Evolutionary conservation across 1,140 invertebrate genomes (phyloP).

Genomic region (Drosophila oshimai): DNA sequence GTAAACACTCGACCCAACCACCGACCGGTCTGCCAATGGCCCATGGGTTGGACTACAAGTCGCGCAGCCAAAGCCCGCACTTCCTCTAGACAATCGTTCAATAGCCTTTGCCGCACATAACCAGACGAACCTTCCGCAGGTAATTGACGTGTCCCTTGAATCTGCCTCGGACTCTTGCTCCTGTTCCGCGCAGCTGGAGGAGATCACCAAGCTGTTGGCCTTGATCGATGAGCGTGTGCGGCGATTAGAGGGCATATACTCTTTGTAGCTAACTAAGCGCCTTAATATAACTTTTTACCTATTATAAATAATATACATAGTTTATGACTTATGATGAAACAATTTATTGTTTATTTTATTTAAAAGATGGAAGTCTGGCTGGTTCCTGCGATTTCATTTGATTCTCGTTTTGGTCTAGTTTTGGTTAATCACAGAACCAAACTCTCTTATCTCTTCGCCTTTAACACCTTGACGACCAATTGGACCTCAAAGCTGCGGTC

Average conservation of each 20-base stretch:
- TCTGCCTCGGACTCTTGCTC: slow-evolving; percentile 47
- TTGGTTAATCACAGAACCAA: too few species aligned
- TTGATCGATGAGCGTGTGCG: slow-evolving; percentile 49
- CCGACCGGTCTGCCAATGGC: not conserved
- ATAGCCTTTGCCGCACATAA: slow-evolving; percentile 21
- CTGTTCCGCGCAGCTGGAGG: slow-evolving; percentile 49
- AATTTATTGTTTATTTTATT: too few species aligned
- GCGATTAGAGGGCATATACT: slow-evolving; percentile 49
- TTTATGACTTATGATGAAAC: not conserved
- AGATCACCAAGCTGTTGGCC: slow-evolving; percentile 27
- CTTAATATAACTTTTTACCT: not conserved
- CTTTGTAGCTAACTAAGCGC: slow-evolving; percentile 7
- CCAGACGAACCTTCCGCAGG: slow-evolving; percentile 57
- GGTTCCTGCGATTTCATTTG: too few species aligned
- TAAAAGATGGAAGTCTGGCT: too few species aligned
- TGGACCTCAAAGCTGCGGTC: too few species aligned
- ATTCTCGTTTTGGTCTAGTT: too few species aligned
- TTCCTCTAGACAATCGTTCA: slow-evolving; percentile 23
- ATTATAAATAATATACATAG: not conserved
- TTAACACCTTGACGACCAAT: too few species aligned
- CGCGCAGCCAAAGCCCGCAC: not conserved
- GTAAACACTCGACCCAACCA: slow-evolving; percentile 54
- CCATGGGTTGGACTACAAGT: slow-evolving; percentile 9
- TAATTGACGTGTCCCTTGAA: slow-evolving; percentile 61
- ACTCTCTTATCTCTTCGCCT: too few species aligned